Evolutionary conservation across 2,888 invertebrate species (phyloP), one percentile per base, ranked within the genome.

Genomic region (Melipona bicolor): DNA sequence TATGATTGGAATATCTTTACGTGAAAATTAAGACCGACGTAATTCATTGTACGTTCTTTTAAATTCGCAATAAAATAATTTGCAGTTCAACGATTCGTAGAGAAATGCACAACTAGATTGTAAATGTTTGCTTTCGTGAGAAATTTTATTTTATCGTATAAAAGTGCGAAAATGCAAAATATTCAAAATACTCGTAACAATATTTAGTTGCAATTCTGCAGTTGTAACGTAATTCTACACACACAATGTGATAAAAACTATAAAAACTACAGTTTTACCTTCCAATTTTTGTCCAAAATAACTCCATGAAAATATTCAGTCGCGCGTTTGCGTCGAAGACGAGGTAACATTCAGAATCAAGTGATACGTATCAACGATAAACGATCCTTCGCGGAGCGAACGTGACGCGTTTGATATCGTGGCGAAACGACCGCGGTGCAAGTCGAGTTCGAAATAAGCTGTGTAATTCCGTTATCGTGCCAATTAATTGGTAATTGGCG

Each of bases 401-500:
- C 32, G 15, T 15, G 5, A 3, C n/a, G 4, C n/a, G 50, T 24
- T n/a, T 9, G 13, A 64, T 13, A 24, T 24, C 61, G 61, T 19
- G 50, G 11, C 36, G 43, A 15, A 19, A 76, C 27, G 17, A 49
- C 19, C 6, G 21, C 24, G 43, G 27, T 43, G 17, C 43, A 9
- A n/a, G 19, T 68, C 19, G n/a, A 43, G 19, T 71, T 43, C 36
- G 62, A 54, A 69, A 50, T 52, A 54, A 79, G 24, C 81, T 27
- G 21, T 15, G n/a, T 71, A 79, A 74, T 67, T 79, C 49, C 24
- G 54, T 71, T 80, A 77, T 84, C 59, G 67, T 50, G 27, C 68
- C 68, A 67, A 79, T 72, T 88, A 87, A 83, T 79, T 81, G 59
- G 21, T 81, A 72, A 86, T 86, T 84, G 79, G 71, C 56, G 80